Percentiles rank a stretch among this genome's conserved stretches.
phyloP scores from a whole-genome alignment of 1,140 invertebrate species.

The Lanistes nyassanus region DNA sequence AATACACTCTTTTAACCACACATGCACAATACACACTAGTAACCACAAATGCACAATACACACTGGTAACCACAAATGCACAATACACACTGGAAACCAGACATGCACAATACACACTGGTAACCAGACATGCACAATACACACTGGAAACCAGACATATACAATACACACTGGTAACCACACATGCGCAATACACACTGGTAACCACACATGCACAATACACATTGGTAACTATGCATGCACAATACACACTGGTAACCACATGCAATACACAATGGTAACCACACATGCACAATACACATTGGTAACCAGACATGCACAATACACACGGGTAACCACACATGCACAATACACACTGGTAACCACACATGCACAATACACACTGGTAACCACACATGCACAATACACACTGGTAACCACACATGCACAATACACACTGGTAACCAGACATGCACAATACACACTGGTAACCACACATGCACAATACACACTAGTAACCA shows the following conservation, averaged over 20 bases:
- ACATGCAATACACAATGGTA: neutral
- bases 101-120: too few species aligned
- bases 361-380: neutral
- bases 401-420: neutral
- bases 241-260: neutral
- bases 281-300: neutral
- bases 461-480: neutral
- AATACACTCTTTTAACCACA: neutral
- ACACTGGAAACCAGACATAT: neutral
- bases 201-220: neutral
- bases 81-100: neutral
- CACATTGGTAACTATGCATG: neutral
- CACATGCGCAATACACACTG: too few species aligned
- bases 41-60: neutral
- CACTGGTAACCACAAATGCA: too few species aligned
- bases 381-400: neutral
- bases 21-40: neutral
- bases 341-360: neutral
- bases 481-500: neutral
- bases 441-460: neutral
- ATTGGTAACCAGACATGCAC: neutral
- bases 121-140: neutral
- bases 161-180: neutral
- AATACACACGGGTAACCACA: too few species aligned
- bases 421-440: neutral